Conservation (phyloP, 2,888 invertebrate genomes). For the Helicoverpa assulta region DNA sequence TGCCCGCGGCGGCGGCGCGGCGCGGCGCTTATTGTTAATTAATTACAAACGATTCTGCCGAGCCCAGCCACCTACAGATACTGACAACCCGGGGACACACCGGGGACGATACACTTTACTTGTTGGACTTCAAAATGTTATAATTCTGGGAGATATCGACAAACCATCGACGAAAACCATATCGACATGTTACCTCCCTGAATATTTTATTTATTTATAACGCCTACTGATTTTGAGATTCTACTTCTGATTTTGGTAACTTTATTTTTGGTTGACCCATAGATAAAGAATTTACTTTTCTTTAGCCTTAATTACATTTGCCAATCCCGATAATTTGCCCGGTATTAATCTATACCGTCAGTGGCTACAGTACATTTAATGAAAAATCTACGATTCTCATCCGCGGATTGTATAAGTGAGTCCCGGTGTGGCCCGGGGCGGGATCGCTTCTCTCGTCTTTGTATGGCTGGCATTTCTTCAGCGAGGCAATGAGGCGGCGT, state of each 20-base stretch:
- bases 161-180: too few species aligned
- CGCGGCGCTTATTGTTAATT: conserved; percentile 80
- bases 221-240: too few species aligned
- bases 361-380: too few species aligned
- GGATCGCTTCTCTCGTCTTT: conserved; percentile 69
- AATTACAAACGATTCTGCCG: conserved; percentile 69
- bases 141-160: too few species aligned
- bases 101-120: conserved; percentile 5
- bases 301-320: too few species aligned
- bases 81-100: conserved; percentile 41
- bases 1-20: conserved; percentile 62
- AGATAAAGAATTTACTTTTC: too few species aligned
- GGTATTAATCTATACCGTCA: too few species aligned
- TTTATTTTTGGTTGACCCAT: too few species aligned
- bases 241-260: too few species aligned
- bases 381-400: neutral
- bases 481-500: conserved; percentile 78
- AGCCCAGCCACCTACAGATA: conserved; percentile 30
- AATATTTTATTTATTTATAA: too few species aligned
- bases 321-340: too few species aligned
- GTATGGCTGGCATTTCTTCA: conserved; percentile 76
- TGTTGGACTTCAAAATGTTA: neutral
- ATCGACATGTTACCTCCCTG: too few species aligned
- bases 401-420: neutral
- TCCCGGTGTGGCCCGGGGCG: conserved; percentile 61